These are phyloP conservation scores for Cecidostiba fungosa DNA, from an alignment of 2,888 invertebrate genomes.

Conservation along the genomic window DNA sequence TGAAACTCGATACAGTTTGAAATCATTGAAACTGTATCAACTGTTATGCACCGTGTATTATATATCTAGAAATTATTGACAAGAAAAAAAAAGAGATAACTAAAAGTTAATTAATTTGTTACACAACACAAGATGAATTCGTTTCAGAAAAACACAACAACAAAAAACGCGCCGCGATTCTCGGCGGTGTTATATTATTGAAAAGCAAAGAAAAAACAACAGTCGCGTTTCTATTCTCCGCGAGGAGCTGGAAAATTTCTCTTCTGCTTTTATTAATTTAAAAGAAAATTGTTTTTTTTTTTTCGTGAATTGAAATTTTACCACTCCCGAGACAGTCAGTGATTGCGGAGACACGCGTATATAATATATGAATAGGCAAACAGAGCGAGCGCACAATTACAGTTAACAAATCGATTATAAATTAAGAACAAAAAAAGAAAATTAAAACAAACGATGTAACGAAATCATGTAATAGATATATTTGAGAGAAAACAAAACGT, in stretches of 20 bases:
- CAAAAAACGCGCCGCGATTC: constrained; percentile 26
- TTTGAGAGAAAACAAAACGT: not conserved
- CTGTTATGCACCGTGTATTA: constrained; percentile 46
- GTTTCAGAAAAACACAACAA: constrained; percentile 34
- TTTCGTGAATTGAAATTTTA: constrained; percentile 40
- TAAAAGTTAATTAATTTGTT: constrained; percentile 28
- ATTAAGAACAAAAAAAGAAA: constrained; percentile 60
- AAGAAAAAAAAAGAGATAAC: not conserved
- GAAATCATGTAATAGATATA: not conserved
- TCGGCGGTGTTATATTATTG: constrained; percentile 38
- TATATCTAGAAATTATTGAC: constrained; percentile 14
- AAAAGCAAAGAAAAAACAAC: constrained; percentile 51
- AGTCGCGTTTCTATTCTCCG: no score
- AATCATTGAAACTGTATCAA: constrained; percentile 76
- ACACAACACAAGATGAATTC: constrained; percentile 40
- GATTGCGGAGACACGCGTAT: constrained; percentile 47
- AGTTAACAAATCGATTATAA: constrained; percentile 37
- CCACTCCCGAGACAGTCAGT: constrained; percentile 10
- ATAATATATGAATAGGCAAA: no score
- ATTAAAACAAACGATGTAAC: constrained; percentile 62
- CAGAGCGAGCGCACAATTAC: constrained; percentile 68
- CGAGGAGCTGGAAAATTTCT: constrained; percentile 44
- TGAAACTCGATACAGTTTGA: constrained; percentile 77
- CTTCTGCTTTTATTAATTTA: constrained; percentile 16
- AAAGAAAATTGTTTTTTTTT: not conserved